Evolutionary conservation across 2,888 invertebrate genomes (phyloP).

Genomic region (Pycnomerus fuliginosus): DNA sequence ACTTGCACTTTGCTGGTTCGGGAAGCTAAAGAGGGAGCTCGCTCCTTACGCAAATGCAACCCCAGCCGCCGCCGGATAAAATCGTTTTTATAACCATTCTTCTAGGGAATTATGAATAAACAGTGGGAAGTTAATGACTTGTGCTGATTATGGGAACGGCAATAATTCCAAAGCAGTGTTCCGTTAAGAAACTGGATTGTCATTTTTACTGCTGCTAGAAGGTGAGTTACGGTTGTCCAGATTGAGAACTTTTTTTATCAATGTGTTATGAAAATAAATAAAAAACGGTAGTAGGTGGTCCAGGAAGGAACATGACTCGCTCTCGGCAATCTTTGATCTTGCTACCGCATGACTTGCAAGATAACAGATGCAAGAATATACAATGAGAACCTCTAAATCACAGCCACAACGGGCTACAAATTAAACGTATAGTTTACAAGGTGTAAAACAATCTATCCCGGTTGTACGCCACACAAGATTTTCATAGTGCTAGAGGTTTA

Average conservation of each 20-base stretch:
- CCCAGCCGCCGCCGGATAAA: conserved; percentile 24
- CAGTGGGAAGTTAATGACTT: conserved; percentile 53
- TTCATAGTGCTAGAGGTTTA: too few relatives aligned
- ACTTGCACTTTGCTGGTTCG: conserved; percentile 41
- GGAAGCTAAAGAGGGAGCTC: conserved; percentile 23
- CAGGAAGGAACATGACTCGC: conserved; percentile 31
- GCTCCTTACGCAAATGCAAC: conserved; percentile 33
- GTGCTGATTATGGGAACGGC: conserved; percentile 51
- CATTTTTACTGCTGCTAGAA: conserved; percentile 40
- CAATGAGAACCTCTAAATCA: too few relatives aligned
- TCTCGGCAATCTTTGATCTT: conserved; percentile 32
- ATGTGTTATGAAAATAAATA: too few relatives aligned
- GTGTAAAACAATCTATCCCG: too few relatives aligned
- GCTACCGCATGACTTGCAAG: conserved; percentile 37
- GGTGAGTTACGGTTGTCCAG: conserved; percentile 25
- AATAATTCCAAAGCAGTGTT: conserved; percentile 49
- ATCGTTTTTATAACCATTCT: conserved; percentile 33
- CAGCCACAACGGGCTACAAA: too few relatives aligned
- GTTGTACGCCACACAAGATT: too few relatives aligned
- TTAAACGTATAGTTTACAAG: too few relatives aligned
- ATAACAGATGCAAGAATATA: conserved; percentile 22
- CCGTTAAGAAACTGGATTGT: conserved; percentile 48
- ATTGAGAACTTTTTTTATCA: too few relatives aligned
- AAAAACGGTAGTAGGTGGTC: conserved; percentile 26
- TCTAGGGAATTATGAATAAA: conserved; percentile 50